These are phyloP conservation scores for Drosophila rufa DNA, from an alignment of 1,140 invertebrate genomes.

Conservation along the genomic window DNA sequence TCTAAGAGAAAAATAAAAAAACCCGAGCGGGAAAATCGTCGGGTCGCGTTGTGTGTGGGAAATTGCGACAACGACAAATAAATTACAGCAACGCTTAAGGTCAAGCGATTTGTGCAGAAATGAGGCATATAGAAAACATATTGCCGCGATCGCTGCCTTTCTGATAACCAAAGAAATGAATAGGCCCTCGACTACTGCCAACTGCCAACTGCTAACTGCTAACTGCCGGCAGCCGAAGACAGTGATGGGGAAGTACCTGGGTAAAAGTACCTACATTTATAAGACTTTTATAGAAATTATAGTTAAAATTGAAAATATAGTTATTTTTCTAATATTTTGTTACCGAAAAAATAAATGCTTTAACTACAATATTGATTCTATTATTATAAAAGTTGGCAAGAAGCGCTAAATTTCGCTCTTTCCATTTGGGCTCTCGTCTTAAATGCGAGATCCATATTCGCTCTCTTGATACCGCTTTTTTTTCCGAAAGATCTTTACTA, in stretches of 20 bases:
- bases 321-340: too few relatives aligned
- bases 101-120: conserved; percentile 81
- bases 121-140: conserved; percentile 82
- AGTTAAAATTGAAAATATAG: too few relatives aligned
- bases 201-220: conserved; percentile 14
- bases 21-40: conserved; percentile 47
- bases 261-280: not conserved
- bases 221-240: conserved; percentile 14
- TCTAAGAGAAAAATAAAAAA: conserved; percentile 52
- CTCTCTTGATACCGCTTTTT: too few relatives aligned
- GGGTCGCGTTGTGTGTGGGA: conserved; percentile 52
- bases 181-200: conserved; percentile 40
- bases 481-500: too few relatives aligned
- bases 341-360: too few relatives aligned
- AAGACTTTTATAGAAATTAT: not conserved
- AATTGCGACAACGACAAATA: conserved; percentile 79
- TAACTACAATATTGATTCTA: too few relatives aligned
- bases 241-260: conserved; percentile 1
- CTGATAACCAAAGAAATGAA: conserved; percentile 77
- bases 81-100: conserved; percentile 81
- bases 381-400: too few relatives aligned
- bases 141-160: conserved; percentile 62
- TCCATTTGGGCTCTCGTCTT: too few relatives aligned
- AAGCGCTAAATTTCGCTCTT: too few relatives aligned
- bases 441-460: too few relatives aligned